Base-by-base conservation (phyloP, 2,113 vertebrate genomes). In the Syngnathus scovelli region DNA sequence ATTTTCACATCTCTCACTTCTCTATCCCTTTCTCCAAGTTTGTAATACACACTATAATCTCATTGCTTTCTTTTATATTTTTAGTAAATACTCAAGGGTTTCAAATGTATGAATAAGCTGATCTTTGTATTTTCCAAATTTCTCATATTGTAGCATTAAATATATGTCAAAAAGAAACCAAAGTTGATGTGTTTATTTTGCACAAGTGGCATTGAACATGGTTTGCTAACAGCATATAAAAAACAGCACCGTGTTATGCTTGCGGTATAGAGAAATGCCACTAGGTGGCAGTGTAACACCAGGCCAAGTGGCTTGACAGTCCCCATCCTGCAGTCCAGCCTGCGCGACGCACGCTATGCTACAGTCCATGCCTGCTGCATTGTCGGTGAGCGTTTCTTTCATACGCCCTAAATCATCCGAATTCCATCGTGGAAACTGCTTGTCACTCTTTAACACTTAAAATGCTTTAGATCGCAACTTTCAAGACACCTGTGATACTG, bases 101-200 rank as follows among this genome's bases (percentile, higher is more conserved):
- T 90, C 84, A 86, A 82, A 90, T 87, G 67, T 91, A 89, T 88
- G 89, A 91, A 90, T 89, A 86, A 91, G 83, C 87, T 85, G 89
- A 91, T 91, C 87, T 92, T 92, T 92, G 91, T 92, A 92, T 90
- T 92, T 90, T 92, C 89, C 90, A 92, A 91, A 90, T 91, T 90
- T 90, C 87, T 92, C 90, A 90, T 92, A 89, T 87, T 87, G 89
- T 92, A 89, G 88, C 92, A 92, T 91, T 92, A 92, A 92, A 92
- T 92, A 88, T 87, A 81, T 92, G 90, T 92, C 86, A 88, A 88
- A 90, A 89, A 44, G 13, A 44, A 23, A 52, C 7, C 3, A 18
- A 64, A 64, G 72, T 76, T 70, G 41, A 6, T 4, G 6, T 5
- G 64, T 37, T 54, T n/a, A 0, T 54, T 37, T 54, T 52, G 4